Base-by-base conservation (phyloP, 1,140 invertebrate genomes). In the Glossosoma conforme region DNA sequence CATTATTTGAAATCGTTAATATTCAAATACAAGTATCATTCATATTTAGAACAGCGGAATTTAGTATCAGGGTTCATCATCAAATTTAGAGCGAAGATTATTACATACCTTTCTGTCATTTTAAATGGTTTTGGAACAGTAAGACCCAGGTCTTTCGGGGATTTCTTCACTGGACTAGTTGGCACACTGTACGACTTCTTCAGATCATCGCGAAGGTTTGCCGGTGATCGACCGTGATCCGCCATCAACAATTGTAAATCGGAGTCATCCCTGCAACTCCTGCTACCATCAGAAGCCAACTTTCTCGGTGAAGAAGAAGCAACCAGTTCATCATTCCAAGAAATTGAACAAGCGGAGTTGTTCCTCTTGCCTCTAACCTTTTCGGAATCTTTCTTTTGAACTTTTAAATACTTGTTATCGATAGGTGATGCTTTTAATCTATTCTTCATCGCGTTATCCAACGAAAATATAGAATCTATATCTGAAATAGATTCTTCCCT, bases 21-120 rank as follows among this genome's bases (percentile, higher is more conserved):
- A n/a, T n/a, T n/a, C n/a, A n/a, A n/a, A n/a, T n/a, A n/a, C n/a
- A n/a, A n/a, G n/a, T n/a, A n/a, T n/a, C n/a, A n/a, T n/a, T n/a
- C n/a, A n/a, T n/a, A n/a, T n/a, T n/a, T n/a, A n/a, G n/a, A n/a
- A n/a, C n/a, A n/a, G n/a, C n/a, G n/a, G n/a, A n/a, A n/a, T n/a
- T n/a, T n/a, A n/a, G n/a, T n/a, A n/a, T n/a, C n/a, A n/a, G n/a
- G n/a, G n/a, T n/a, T n/a, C n/a, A n/a, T n/a, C n/a, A n/a, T n/a
- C n/a, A n/a, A n/a, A n/a, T n/a, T n/a, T n/a, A n/a, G n/a, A n/a
- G n/a, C n/a, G n/a, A n/a, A n/a, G n/a, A n/a, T n/a, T n/a, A n/a
- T n/a, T n/a, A n/a, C n/a, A n/a, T 69, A 83, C 83, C 80, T 79
- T 54, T 80, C 65, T 2, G 79, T 82, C 74, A 84, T 83, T 62